These are phyloP conservation scores for Erebia ligea DNA, from an alignment of 2,888 invertebrate species.

Conservation along the genomic window DNA sequence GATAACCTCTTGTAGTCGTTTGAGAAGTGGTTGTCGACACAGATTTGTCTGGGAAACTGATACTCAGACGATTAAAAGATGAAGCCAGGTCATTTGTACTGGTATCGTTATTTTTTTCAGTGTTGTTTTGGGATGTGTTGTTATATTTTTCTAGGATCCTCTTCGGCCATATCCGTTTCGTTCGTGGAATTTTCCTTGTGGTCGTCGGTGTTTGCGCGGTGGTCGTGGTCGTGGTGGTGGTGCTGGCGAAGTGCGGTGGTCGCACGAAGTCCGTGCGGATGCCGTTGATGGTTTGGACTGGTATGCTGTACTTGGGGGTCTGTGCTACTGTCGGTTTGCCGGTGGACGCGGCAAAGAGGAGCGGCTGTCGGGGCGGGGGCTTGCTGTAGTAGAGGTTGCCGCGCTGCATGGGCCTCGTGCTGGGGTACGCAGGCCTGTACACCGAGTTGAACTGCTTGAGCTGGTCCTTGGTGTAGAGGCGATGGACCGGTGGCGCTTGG, in stretches of 20 bases:
- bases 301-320: slow-evolving; percentile 65
- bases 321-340: slow-evolving; percentile 56
- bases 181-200: slow-evolving; percentile 65
- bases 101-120: slow-evolving; percentile 51
- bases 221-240: slow-evolving; percentile 44
- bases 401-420: slow-evolving; percentile 62
- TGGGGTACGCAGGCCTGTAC: slow-evolving; percentile 58
- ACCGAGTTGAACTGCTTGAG: slow-evolving; percentile 60
- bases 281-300: slow-evolving; percentile 72
- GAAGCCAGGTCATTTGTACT: slow-evolving; percentile 54
- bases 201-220: slow-evolving; percentile 60
- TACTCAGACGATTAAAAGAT: slow-evolving; percentile 54
- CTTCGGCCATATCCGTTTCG: slow-evolving; percentile 78
- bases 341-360: slow-evolving; percentile 59
- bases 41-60: slow-evolving; percentile 52
- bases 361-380: slow-evolving; percentile 50
- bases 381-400: slow-evolving; percentile 31
- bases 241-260: slow-evolving; percentile 57
- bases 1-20: slow-evolving; percentile 60
- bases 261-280: slow-evolving; percentile 65
- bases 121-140: slow-evolving; percentile 49
- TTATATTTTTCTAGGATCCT: slow-evolving; percentile 59
- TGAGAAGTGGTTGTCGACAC: slow-evolving; percentile 44
- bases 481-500: slow-evolving; percentile 48
- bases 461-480: slow-evolving; percentile 56